These are phyloP conservation scores for Siniperca knerii DNA, from an alignment of 2,113 vertebrate genomes.

Conservation along the genomic window DNA sequence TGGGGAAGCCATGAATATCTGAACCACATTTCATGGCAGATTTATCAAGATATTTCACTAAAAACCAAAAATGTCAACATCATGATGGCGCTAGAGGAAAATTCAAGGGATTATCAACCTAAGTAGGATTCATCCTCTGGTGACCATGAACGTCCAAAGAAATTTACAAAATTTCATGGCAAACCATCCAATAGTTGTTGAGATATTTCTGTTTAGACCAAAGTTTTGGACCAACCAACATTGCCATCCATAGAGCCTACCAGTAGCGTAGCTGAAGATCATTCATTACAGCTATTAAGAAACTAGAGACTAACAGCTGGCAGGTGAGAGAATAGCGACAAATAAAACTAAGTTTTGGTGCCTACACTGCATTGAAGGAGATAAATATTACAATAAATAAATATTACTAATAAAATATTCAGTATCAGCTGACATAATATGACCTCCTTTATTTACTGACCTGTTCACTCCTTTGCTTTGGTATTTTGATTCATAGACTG, in stretches of 20 bases:
- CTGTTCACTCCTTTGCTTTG: neutral
- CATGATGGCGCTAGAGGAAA: neutral
- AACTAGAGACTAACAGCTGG: neutral
- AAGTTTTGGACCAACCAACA: neutral
- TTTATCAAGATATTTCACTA: neutral
- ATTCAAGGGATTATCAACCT: neutral
- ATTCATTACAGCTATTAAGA: neutral
- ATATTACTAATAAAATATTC: neutral
- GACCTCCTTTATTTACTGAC: neutral
- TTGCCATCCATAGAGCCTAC: neutral
- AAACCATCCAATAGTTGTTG: neutral
- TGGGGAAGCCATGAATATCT: neutral
- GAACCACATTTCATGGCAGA: too few relatives aligned
- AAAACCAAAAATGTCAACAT: neutral
- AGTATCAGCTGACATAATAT: neutral
- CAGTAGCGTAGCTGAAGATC: neutral
- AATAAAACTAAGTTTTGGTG: neutral
- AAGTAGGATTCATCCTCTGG: neutral
- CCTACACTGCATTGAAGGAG: neutral
- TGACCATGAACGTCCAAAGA: neutral
- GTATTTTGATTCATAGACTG: slow-evolving; percentile 6
- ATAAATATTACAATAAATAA: neutral
- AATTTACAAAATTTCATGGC: neutral
- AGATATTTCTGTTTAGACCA: neutral
- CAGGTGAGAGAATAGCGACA: neutral